Percentiles rank a stretch among this genome's conserved stretches.
Evolutionary conservation across 2,888 invertebrate species (phyloP).

Genomic region (Idaea straminata): DNA sequence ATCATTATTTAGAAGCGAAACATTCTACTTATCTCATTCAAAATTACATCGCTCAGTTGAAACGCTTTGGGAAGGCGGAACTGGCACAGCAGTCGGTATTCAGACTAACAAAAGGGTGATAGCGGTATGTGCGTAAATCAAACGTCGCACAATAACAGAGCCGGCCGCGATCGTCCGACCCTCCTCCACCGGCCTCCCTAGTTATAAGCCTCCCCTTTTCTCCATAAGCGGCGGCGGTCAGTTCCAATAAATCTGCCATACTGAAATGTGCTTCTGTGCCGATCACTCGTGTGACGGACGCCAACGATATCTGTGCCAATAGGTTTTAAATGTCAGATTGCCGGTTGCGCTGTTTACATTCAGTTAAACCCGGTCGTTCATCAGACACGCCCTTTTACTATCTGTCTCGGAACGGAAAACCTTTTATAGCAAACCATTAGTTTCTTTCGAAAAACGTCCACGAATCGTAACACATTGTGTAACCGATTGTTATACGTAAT

Average conservation of each 20-base stretch:
- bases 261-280: constrained; percentile 64
- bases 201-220: constrained; percentile 55
- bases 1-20: background rate
- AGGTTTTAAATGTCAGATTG: constrained; percentile 59
- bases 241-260: constrained; percentile 75
- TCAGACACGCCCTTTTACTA: constrained; percentile 45
- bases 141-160: constrained; percentile 77
- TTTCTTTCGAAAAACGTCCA: constrained; percentile 38
- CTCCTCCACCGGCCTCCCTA: constrained; percentile 53
- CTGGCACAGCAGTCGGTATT: constrained; percentile 73
- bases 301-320: constrained; percentile 66
- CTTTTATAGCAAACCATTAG: constrained; percentile 39
- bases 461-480: constrained; percentile 37
- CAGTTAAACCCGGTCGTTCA: constrained; percentile 42
- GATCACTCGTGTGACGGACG: constrained; percentile 55
- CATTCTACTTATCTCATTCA: constrained; percentile 5
- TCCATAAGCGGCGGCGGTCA: constrained; percentile 60
- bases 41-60: constrained; percentile 29
- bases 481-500: constrained; percentile 35
- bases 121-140: constrained; percentile 79
- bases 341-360: constrained; percentile 47
- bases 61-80: constrained; percentile 64
- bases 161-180: constrained; percentile 60
- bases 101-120: constrained; percentile 78
- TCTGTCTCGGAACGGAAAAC: constrained; percentile 38